Evolutionary conservation across 2,113 vertebrate genomes (phyloP).

Genomic region (Corythoichthys haematopterus): DNA sequence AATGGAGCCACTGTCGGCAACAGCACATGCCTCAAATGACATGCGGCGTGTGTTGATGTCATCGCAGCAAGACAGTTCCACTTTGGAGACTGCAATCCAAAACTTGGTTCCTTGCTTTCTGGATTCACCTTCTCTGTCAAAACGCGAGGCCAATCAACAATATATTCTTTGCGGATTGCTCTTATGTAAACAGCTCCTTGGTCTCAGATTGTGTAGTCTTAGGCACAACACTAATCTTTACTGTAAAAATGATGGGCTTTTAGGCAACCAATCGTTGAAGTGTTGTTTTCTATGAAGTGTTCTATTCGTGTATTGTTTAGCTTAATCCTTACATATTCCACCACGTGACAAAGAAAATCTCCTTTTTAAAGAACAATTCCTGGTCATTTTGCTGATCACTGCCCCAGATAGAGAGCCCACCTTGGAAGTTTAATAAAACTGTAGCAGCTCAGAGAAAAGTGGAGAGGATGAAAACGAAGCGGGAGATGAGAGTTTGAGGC

Average conservation of each 20-base stretch:
- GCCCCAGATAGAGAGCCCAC: slow-evolving; percentile 56
- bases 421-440: slow-evolving; percentile 68
- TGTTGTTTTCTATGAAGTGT: background rate
- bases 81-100: too few relatives aligned
- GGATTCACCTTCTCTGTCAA: too few relatives aligned
- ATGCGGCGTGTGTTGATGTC: too few relatives aligned
- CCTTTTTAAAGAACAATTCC: slow-evolving; percentile 21
- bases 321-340: slow-evolving; percentile 28
- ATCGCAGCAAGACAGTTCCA: too few relatives aligned
- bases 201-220: too few relatives aligned
- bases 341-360: slow-evolving; percentile 19
- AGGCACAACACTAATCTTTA: background rate
- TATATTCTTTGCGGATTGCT: background rate
- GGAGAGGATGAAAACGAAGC: slow-evolving; percentile 40
- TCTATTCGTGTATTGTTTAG: background rate
- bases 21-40: too few relatives aligned
- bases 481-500: slow-evolving; percentile 22
- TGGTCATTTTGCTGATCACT: slow-evolving; percentile 41
- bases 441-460: slow-evolving; percentile 40
- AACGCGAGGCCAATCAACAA: too few relatives aligned
- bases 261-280: background rate
- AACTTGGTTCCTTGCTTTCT: too few relatives aligned
- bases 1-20: too few relatives aligned
- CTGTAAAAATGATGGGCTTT: background rate
- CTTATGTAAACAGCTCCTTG: background rate